Base-by-base conservation (phyloP, 2,797 vertebrate genomes). In the Paratrypauchen microcephalus region DNA sequence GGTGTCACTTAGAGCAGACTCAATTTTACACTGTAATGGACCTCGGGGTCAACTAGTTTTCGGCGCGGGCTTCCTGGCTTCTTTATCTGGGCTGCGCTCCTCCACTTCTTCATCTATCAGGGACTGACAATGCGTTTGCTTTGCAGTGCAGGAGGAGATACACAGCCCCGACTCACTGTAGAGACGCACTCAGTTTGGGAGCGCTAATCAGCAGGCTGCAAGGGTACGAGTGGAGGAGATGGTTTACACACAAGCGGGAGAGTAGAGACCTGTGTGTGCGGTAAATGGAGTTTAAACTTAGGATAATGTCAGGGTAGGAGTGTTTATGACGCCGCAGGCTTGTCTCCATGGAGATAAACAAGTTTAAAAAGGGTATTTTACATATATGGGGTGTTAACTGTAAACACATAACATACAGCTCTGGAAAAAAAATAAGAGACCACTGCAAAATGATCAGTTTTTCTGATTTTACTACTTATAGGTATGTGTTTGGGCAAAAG, bases 21-120 rank as follows among this genome's bases (percentile, higher is more conserved):
- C 91, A 90, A 93, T 93, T 92, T 90, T 93, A 87, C 89, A 92
- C 91, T 93, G 89, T 93, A 93, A 93, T 93, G 86, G 91, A 92
- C 88, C 88, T 91, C 82, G 83, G 84, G 90, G 89, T 90, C 86
- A 91, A 87, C 87, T 89, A 79, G 88, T 87, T 88, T 88, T 82
- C 78, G 76, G 71, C 73, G 59, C 68, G 68, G 81, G 81, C 59
- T 74, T 76, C 72, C 68, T 76, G 80, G 71, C 68, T 78, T 75
- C 80, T 86, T 85, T 88, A 84, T 87, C 85, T 87, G 74, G 13
- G 41, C 39, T 48, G 56, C 67, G 41, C 41, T 45, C 41, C 81
- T 7, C 52, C 82, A 81, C 82, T 59, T 86, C 80, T 87, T 85
- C 83, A 86, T 87, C 83, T 74, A 85, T 92, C 87, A 88, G 85